These are phyloP conservation scores for Prunella strophiata DNA, from an alignment of 2,797 vertebrate species.

Conservation along the genomic window DNA sequence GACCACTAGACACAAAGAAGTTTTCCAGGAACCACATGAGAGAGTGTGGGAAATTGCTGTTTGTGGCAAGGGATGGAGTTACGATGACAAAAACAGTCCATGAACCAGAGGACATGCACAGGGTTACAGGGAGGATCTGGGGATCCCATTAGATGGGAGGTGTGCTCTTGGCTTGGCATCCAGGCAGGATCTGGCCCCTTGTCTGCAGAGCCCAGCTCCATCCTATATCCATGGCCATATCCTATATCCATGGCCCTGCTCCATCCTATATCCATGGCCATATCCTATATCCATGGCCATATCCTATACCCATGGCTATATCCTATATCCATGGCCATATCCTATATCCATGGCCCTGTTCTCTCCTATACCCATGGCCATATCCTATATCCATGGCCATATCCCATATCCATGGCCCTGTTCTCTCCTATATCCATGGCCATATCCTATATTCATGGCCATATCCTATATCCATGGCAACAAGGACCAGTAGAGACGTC, in stretches of 20 bases:
- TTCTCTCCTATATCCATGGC: neutral
- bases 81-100: neutral
- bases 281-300: too few relatives aligned
- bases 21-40: neutral
- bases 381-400: too few relatives aligned
- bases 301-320: too few relatives aligned
- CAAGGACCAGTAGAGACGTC: neutral
- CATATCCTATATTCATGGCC: too few relatives aligned
- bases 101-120: neutral
- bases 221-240: fast-evolving
- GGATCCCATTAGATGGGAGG: neutral
- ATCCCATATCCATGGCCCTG: too few relatives aligned
- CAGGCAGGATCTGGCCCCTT: neutral
- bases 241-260: fast-evolving
- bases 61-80: neutral
- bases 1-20: neutral
- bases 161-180: neutral
- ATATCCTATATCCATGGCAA: too few relatives aligned
- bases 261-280: fast-evolving
- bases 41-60: neutral
- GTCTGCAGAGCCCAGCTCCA: neutral
- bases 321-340: neutral
- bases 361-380: too few relatives aligned
- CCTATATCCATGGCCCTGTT: too few relatives aligned
- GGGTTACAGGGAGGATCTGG: too few relatives aligned